A percentile compares a stretch with the other conserved stretches of the same genome.
Evolutionary conservation across 2,888 invertebrate species (phyloP).

Genomic region (Augiades crinisus): DNA sequence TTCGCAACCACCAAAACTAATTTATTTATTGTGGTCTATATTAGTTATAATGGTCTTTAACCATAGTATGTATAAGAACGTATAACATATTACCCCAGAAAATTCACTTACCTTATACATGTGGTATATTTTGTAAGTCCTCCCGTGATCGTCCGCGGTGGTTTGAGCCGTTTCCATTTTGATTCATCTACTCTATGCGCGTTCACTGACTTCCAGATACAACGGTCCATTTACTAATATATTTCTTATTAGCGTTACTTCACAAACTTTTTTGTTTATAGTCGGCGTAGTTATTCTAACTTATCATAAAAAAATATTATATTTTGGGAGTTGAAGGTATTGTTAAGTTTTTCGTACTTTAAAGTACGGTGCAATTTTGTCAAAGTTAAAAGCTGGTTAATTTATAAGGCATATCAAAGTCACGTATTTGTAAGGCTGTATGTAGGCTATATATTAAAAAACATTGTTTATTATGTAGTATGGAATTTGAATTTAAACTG

Average conservation of each 20-base stretch:
- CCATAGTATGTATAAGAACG: too few relatives aligned
- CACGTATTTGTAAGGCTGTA: too few relatives aligned
- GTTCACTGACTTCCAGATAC: slow-evolving; percentile 45
- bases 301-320: background rate
- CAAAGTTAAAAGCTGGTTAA: background rate
- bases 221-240: slow-evolving; percentile 60
- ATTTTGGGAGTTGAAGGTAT: background rate
- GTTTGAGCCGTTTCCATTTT: slow-evolving; percentile 65
- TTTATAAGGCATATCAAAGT: background rate
- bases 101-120: slow-evolving; percentile 76
- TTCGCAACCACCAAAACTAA: too few relatives aligned
- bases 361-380: background rate
- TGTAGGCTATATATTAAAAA: too few relatives aligned
- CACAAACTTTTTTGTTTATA: slow-evolving; percentile 1
- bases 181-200: slow-evolving; percentile 42
- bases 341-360: too few relatives aligned
- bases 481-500: background rate
- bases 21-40: too few relatives aligned
- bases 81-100: too few relatives aligned
- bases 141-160: slow-evolving; percentile 59
- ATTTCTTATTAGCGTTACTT: slow-evolving; percentile 3
- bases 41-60: too few relatives aligned
- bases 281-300: background rate
- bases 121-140: slow-evolving; percentile 67
- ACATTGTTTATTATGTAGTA: too few relatives aligned